Evolutionary conservation across 2,113 vertebrate species (phyloP).

Genomic region (Ciconia maguari): DNA sequence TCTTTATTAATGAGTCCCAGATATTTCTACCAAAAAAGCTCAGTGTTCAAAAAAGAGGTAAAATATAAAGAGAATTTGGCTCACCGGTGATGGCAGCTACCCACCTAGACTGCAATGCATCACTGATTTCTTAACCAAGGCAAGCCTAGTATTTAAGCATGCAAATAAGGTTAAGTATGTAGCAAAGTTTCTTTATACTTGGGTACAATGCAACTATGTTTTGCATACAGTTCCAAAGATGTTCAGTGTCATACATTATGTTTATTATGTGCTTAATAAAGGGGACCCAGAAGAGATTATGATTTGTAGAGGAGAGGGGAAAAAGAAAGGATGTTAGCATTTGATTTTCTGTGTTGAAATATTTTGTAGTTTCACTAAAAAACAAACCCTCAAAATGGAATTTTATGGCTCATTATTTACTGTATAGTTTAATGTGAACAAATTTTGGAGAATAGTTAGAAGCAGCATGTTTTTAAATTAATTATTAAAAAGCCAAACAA

Average conservation of each 20-base stretch:
- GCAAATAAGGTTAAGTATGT: neutral
- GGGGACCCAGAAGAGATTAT: neutral
- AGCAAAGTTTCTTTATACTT: neutral
- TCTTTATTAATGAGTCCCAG: slow-evolving; percentile 27
- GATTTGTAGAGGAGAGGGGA: neutral
- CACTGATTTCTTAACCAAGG: neutral
- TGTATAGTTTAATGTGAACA: neutral
- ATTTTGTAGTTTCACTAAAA: neutral
- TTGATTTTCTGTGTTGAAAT: neutral
- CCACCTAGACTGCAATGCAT: neutral
- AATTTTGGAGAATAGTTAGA: neutral
- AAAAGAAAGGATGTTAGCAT: neutral
- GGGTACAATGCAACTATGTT: neutral
- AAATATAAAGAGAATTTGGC: neutral
- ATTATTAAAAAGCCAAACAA: neutral
- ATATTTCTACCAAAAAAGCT: neutral
- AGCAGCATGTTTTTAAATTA: neutral
- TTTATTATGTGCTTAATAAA: neutral
- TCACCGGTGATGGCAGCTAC: neutral
- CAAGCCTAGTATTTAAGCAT: neutral
- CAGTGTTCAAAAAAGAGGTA: neutral
- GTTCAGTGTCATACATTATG: neutral
- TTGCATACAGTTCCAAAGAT: neutral
- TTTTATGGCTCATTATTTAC: neutral
- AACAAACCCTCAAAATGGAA: neutral